Evolutionary conservation across 2,797 vertebrate species (phyloP).

Genomic region (Acanthis flammea): DNA sequence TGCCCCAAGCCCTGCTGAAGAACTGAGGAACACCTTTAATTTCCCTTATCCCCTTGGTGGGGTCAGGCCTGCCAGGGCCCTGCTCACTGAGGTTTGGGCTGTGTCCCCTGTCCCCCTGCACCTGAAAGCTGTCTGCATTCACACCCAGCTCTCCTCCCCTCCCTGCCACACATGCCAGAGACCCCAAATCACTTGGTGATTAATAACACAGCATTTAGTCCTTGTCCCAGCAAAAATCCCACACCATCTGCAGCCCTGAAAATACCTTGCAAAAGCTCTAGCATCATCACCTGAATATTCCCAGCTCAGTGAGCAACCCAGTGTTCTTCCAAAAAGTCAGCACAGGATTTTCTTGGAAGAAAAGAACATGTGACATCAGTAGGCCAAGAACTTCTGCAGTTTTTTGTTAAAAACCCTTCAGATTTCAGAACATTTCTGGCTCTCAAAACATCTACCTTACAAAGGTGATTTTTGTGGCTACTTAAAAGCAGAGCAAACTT

Average conservation of each 20-base stretch:
- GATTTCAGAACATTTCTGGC: neutral
- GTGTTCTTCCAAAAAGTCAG: neutral
- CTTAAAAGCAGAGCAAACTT: neutral
- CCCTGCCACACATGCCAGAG: accelerated
- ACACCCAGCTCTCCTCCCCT: neutral
- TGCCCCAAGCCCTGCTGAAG: neutral
- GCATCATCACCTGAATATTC: neutral
- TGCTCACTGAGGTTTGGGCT: accelerated
- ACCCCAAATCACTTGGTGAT: neutral
- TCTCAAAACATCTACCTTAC: neutral
- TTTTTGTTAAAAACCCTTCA: neutral
- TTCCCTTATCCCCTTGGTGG: neutral
- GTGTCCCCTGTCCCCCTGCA: too few relatives aligned
- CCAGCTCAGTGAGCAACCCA: neutral
- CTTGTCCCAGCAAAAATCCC: neutral
- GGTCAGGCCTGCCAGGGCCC: neutral
- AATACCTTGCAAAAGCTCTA: neutral
- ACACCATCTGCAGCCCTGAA: neutral
- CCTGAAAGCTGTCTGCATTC: neutral
- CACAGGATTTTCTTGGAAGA: neutral
- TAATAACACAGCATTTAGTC: neutral
- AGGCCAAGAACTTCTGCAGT: neutral
- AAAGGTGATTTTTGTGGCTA: neutral
- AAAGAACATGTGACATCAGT: neutral
- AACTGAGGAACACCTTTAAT: accelerated